Conservation (phyloP, 2,113 vertebrate species). For the Tylochromis polylepis region DNA sequence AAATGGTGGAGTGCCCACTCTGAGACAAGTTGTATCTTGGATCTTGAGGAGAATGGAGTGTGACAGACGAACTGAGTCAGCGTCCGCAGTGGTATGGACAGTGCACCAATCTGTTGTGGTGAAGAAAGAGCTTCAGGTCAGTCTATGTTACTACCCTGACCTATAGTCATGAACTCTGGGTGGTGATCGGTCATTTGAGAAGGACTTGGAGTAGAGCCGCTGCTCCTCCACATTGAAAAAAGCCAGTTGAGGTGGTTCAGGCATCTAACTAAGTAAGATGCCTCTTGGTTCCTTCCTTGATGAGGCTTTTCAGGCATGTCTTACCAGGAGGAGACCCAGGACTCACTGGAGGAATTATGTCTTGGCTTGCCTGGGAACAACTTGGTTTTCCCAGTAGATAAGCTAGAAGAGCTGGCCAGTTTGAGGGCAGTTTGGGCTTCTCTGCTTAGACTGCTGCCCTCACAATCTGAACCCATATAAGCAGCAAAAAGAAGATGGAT, state of each 20-base stretch:
- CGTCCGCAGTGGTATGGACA: background rate
- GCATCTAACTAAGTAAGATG: background rate
- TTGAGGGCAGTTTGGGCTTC: background rate
- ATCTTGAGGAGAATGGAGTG: background rate
- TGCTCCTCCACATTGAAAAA: background rate
- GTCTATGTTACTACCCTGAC: background rate
- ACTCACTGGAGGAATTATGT: background rate
- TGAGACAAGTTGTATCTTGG: background rate
- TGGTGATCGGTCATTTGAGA: background rate
- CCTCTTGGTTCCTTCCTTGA: background rate
- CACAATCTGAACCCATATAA: background rate
- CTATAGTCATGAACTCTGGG: background rate
- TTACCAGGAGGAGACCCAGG: background rate
- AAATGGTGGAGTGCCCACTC: background rate
- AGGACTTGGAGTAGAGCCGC: background rate
- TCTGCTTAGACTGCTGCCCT: background rate
- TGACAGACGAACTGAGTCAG: background rate
- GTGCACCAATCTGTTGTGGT: background rate
- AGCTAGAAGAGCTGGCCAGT: background rate
- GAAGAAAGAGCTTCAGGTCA: background rate
- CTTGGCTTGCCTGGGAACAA: background rate
- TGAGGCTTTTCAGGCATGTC: background rate
- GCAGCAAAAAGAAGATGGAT: background rate
- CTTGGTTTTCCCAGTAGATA: background rate
- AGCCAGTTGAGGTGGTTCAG: background rate